These are phyloP conservation scores for Rissa tridactyla DNA, from an alignment of 2,113 vertebrate genomes.

Conservation along the genomic window DNA sequence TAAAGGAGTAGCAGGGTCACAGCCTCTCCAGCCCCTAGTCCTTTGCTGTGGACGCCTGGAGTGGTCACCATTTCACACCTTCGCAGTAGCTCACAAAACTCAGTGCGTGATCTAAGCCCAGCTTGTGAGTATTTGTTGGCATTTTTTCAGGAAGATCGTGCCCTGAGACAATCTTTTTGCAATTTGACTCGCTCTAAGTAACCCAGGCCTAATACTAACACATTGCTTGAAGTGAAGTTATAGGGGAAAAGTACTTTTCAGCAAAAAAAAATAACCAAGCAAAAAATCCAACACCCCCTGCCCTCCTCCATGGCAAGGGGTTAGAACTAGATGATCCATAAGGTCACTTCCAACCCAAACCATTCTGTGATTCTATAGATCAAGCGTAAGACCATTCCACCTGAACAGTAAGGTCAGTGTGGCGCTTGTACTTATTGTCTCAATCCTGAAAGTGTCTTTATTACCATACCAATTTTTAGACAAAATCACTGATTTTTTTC, in stretches of 20 bases:
- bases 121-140: neutral
- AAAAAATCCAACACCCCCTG: no score
- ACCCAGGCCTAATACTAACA: neutral
- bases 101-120: neutral
- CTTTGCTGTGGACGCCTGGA: neutral
- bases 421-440: fast-evolving
- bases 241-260: neutral
- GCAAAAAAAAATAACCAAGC: neutral
- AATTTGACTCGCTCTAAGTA: neutral
- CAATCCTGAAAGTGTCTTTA: neutral
- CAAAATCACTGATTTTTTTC: neutral
- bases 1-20: neutral
- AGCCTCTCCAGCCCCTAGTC: neutral
- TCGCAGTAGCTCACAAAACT: neutral
- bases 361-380: neutral
- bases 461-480: neutral
- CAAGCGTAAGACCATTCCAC: neutral
- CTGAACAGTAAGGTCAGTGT: neutral
- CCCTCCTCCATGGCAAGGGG: no score
- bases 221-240: neutral
- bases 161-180: neutral
- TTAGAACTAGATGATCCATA: no score
- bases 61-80: neutral
- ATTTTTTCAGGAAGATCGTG: neutral
- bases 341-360: no score